A percentile compares a stretch with the other conserved stretches of the same genome.
phyloP scores from a whole-genome alignment of 2,888 invertebrate species.

The Sesia bembeciformis region DNA sequence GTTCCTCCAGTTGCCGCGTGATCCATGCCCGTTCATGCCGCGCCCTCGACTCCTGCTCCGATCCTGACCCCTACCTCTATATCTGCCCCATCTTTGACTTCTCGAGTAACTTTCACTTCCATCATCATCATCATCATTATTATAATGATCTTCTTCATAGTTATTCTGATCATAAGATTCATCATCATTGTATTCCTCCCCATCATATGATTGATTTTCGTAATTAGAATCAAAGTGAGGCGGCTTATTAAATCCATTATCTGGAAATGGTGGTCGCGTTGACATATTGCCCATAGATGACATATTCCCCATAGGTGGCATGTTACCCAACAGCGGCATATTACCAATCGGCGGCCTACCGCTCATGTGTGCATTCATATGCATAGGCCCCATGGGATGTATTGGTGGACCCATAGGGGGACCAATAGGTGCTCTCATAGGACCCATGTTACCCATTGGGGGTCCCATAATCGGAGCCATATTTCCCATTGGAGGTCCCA shows the following conservation, averaged over 20 bases:
- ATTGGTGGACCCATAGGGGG: conserved; percentile 21
- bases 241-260: conserved; percentile 56
- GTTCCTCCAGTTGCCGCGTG: conserved; percentile 18
- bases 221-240: conserved; percentile 33
- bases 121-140: conserved; percentile 38
- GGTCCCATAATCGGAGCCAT: conserved; percentile 26
- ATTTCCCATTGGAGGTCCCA: conserved; percentile 22
- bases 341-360: conserved; percentile 26
- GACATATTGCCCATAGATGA: conserved; percentile 23
- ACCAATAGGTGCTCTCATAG: conserved; percentile 26
- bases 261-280: conserved; percentile 38
- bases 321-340: conserved; percentile 34
- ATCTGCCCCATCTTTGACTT: conserved; percentile 53
- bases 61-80: conserved; percentile 35
- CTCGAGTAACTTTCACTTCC: conserved; percentile 30
- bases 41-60: conserved; percentile 39
- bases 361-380: conserved; percentile 24
- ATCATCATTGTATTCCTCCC: conserved; percentile 40
- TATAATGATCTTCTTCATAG: conserved; percentile 41
- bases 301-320: conserved; percentile 26
- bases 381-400: conserved; percentile 21
- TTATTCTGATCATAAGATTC: conserved; percentile 38
- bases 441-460: conserved; percentile 20
- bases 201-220: conserved; percentile 46
- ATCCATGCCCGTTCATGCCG: conserved; percentile 23